Base-by-base conservation (phyloP, 2,888 invertebrate species). In the Suillia variegata region DNA sequence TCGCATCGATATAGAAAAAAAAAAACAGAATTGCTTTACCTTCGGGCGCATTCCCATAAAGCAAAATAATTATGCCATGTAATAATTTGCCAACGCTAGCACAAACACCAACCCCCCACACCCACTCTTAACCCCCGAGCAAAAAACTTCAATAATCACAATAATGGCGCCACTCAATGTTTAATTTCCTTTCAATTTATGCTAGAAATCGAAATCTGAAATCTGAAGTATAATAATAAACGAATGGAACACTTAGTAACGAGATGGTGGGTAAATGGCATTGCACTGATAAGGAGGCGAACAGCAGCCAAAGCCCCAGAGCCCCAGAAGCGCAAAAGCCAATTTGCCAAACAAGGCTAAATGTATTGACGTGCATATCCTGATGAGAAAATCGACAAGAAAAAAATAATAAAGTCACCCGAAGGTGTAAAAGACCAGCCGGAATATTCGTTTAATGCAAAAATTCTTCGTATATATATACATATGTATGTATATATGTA, bases 121-220 rank as follows among this genome's bases (percentile, higher is more conserved):
- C 17, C 5, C 42, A 13, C n/a, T 5, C 17, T 42, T 13, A 5
- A 42, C 10, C 4, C 18, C 13, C 18, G 13, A 49, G 26, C 24
- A 13, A 5, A 26, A 48, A 56, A 59, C 54, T 53, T 56, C 61
- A 56, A 60, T 62, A 48, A 48, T 33, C 53, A 50, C 64, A 55
- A 62, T 61, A 57, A 61, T 57, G 54, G 54, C 45, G 57, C 50
- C 63, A 65, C 53, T 69, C 69, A 67, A 67, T 65, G 70, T 74
- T 75, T 74, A 76, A 74, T 74, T 74, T 74, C 74, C 74, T 71
- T 67, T 68, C 76, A 74, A 74, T 74, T 69, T 74, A 72, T 75
- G 73, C 69, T 71, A 55, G 64, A 67, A 70, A 71, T 47, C 38
- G 50, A 38, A 34, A 56, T 20, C 18, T 13, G 13, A 5, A 12